phyloP scores from a whole-genome alignment of 2,888 invertebrate genomes.

The Tiliacea citrago region DNA sequence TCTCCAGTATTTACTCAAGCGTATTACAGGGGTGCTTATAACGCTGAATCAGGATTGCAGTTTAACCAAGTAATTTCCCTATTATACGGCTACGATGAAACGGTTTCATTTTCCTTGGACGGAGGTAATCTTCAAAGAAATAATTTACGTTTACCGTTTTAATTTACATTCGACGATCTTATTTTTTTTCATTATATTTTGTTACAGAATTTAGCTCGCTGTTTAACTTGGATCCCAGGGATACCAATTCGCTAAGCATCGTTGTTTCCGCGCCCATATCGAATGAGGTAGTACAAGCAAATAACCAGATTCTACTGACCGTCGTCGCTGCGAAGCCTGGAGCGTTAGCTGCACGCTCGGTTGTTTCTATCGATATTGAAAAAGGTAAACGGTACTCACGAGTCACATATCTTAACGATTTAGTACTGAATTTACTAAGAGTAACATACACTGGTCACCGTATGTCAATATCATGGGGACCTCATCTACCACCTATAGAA shows the following conservation, averaged over 20 bases:
- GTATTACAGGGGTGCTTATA: slow-evolving; percentile 75
- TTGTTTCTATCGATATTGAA: slow-evolving; percentile 71
- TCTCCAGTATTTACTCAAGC: slow-evolving; percentile 72
- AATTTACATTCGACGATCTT: background rate
- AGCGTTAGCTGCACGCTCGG: slow-evolving; percentile 62
- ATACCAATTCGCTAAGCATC: slow-evolving; percentile 55
- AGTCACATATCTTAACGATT: background rate
- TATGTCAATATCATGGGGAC: too few relatives aligned
- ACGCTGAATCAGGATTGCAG: slow-evolving; percentile 64
- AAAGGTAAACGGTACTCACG: slow-evolving; percentile 64
- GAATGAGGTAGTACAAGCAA: slow-evolving; percentile 63
- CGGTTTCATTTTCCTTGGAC: slow-evolving; percentile 71
- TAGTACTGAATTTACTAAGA: too few relatives aligned
- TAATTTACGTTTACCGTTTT: slow-evolving; percentile 10
- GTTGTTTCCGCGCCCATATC: slow-evolving; percentile 54
- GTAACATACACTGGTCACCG: too few relatives aligned
- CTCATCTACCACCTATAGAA: too few relatives aligned
- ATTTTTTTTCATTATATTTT: slow-evolving; percentile 6
- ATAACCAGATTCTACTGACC: slow-evolving; percentile 68
- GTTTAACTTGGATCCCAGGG: slow-evolving; percentile 58
- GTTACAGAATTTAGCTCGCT: slow-evolving; percentile 65
- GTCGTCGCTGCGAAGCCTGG: slow-evolving; percentile 68
- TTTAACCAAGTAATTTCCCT: slow-evolving; percentile 72
- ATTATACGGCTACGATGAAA: slow-evolving; percentile 72
- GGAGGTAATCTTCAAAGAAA: slow-evolving; percentile 71